A percentile compares a stretch with the other conserved stretches of the same genome.
phyloP scores from a whole-genome alignment of 1,140 invertebrate genomes.

The Heterodera carotae region DNA sequence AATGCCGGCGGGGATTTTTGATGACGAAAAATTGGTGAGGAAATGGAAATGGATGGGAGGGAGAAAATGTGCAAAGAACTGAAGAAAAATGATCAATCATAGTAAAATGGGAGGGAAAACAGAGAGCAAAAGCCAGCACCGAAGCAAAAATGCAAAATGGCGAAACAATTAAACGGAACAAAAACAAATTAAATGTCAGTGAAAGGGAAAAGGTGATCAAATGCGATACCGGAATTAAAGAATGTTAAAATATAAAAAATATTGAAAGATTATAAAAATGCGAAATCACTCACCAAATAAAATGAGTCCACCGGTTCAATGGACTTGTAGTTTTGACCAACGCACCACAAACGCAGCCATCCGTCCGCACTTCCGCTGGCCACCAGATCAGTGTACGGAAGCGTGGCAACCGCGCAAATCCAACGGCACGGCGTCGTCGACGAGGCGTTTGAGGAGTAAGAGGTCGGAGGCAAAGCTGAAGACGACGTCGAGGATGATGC shows the following conservation, averaged over 20 bases:
- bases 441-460: not conserved
- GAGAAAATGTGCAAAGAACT: no score
- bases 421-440: constrained; percentile 14
- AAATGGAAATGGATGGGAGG: no score
- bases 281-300: constrained; percentile 31
- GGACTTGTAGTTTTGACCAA: constrained; percentile 45
- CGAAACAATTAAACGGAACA: no score
- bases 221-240: not conserved
- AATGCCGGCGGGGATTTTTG: no score
- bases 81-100: no score
- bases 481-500: not conserved
- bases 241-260: not conserved
- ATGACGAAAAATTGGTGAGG: no score
- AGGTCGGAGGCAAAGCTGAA: not conserved
- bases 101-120: no score
- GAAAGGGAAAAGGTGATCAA: not conserved
- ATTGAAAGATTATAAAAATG: constrained; percentile 8
- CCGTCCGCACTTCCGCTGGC: constrained; percentile 43
- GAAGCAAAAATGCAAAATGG: no score
- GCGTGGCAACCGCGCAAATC: constrained; percentile 46
- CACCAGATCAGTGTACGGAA: constrained; percentile 45
- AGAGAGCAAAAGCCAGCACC: no score
- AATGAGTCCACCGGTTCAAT: constrained; percentile 29
- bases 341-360: constrained; percentile 41
- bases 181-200: not conserved